These are phyloP conservation scores for Pyrgilauda ruficollis DNA, from an alignment of 2,113 vertebrate genomes.

Conservation along the genomic window DNA sequence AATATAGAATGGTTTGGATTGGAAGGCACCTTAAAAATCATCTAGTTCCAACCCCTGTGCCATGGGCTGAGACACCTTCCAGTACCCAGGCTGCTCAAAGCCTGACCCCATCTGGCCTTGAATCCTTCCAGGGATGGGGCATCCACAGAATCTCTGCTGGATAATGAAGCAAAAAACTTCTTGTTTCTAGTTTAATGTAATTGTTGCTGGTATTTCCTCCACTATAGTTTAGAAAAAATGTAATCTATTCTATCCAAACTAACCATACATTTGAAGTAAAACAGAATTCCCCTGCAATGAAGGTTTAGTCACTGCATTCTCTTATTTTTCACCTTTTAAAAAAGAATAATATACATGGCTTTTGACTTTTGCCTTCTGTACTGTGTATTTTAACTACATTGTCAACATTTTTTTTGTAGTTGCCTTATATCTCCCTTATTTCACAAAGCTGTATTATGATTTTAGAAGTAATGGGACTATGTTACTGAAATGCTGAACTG, in stretches of 20 bases:
- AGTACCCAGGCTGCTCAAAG: background rate
- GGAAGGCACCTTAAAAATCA: background rate
- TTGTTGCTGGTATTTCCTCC: background rate
- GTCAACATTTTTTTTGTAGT: background rate
- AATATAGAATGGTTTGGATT: background rate
- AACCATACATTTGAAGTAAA: background rate
- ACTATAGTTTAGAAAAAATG: background rate
- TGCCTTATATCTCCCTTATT: background rate
- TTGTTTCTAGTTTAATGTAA: background rate
- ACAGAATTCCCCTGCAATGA: background rate
- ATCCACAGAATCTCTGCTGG: background rate
- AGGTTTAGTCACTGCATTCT: background rate
- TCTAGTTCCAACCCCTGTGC: background rate
- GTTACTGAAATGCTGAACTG: background rate
- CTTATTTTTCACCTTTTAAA: background rate
- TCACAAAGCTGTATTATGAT: background rate
- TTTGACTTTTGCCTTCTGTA: background rate
- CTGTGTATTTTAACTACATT: background rate
- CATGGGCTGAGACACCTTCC: background rate
- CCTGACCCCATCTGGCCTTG: background rate
- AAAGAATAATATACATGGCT: background rate
- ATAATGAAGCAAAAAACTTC: background rate
- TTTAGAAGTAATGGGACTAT: background rate
- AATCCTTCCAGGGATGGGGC: background rate
- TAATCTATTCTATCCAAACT: background rate